Base-by-base conservation (phyloP, 2,888 invertebrate species). In the Arrhopalites spinosus region DNA sequence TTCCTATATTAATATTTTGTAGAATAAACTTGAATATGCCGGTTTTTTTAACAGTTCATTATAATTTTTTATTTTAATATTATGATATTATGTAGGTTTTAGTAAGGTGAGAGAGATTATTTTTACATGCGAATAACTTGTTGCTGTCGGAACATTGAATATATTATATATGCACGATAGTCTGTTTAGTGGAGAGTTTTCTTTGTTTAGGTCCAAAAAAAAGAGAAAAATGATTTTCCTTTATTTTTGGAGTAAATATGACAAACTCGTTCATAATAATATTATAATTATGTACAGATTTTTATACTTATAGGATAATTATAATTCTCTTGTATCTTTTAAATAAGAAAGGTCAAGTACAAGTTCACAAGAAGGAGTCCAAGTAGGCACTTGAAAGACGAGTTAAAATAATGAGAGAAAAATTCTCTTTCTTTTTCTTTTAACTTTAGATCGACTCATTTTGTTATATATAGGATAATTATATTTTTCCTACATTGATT, bases 361-460 rank as follows among this genome's bases (percentile, higher is more conserved):
- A 72, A 72, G 72, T 72, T 72, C 72, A 71, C 61, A 30, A 64
- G 50, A 29, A 17, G 29, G 27, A 71, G n/a, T 59, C 25, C n/a
- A 71, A 61, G 27, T 47, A 72, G 72, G 72, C 72, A 72, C 72
- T 72, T 72, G 63, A 72, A 63, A 72, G 72, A 72, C 72, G 72
- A 72, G 72, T 72, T 63, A 63, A 72, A 72, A 72, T 72, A 61
- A 68, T 15, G 23, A 47, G 64, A 64, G 43, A 64, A 1, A 36
- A 2, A 11, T n/a, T 64, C n/a, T 36, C 2, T 11, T 64, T 2
- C 30, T 36, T 25, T 36, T 8, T 64, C n/a, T 29, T 45, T 45
- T 66, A 20, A 8, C 45, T 45, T 45, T 23, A 30, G n/a, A n/a
- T 64, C n/a, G n/a, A n/a, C 5, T 30, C 36, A 15, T n/a, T 27